Conservation (phyloP, 2,888 invertebrate species). For the Lithophane semibrunnea region DNA sequence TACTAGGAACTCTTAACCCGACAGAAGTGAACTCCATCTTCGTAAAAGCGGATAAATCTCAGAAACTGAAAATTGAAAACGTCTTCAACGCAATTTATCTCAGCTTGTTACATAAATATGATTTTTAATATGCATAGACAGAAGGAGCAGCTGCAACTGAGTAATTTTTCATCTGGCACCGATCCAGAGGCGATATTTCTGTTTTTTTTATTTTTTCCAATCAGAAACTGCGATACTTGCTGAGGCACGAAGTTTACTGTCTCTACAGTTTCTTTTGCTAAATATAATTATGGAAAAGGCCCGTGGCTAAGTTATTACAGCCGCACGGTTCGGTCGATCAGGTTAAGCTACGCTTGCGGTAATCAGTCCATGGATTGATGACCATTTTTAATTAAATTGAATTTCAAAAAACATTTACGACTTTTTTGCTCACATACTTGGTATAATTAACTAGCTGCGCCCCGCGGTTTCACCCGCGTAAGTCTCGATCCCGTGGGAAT, state of each 20-base stretch:
- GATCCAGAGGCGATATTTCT: constrained; percentile 46
- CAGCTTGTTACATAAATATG: constrained; percentile 61
- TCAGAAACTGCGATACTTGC: constrained; percentile 15
- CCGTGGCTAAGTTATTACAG: not conserved
- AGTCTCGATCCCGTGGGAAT: too few relatives aligned
- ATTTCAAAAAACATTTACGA: not conserved
- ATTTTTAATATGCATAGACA: constrained; percentile 69
- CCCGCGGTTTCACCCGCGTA: too few relatives aligned
- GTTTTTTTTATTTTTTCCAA: constrained; percentile 48
- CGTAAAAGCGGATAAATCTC: not conserved
- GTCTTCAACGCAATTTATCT: constrained; percentile 36
- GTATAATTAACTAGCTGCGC: too few relatives aligned
- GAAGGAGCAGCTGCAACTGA: constrained; percentile 42
- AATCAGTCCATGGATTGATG: not conserved
- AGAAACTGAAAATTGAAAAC: constrained; percentile 24
- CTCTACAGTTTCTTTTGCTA: not conserved
- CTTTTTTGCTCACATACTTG: not conserved
- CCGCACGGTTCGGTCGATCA: too few relatives aligned
- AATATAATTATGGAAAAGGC: not conserved
- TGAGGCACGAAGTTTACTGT: not conserved
- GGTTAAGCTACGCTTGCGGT: not conserved
- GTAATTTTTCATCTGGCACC: constrained; percentile 55
- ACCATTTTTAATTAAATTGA: too few relatives aligned
- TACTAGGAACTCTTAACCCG: constrained; percentile 10
- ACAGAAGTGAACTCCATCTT: constrained; percentile 5